Evolutionary conservation across 1,140 invertebrate genomes (phyloP).

Genomic region (Drosophila quadrilineata): DNA sequence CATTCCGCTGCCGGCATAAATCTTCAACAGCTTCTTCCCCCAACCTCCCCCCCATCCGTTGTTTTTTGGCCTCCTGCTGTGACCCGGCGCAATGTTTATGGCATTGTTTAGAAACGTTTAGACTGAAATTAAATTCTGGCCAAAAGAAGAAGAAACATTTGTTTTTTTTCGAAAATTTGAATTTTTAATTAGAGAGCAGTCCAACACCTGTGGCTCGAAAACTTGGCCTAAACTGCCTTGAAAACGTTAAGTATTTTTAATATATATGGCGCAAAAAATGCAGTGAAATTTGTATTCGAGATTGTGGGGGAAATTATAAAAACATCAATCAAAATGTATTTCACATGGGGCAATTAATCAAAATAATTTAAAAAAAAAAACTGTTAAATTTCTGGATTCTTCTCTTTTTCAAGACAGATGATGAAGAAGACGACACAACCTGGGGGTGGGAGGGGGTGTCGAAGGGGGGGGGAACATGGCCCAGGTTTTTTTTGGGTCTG

Average conservation of each 20-base stretch:
- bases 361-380: constrained; percentile 56
- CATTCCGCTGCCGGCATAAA: constrained; percentile 62
- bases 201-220: constrained; percentile 73
- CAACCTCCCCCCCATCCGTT: constrained; percentile 17
- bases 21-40: constrained; percentile 26
- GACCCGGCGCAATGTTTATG: too few relatives aligned
- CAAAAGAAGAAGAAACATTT: too few relatives aligned
- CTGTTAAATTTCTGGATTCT: constrained; percentile 53
- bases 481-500: constrained; percentile 29
- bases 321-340: constrained; percentile 70
- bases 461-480: constrained; percentile 8
- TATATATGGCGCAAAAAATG: constrained; percentile 5
- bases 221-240: too few relatives aligned
- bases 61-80: constrained; percentile 51
- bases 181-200: constrained; percentile 62
- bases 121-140: constrained; percentile 59
- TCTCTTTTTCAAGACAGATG: too few relatives aligned
- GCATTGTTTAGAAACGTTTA: constrained; percentile 74
- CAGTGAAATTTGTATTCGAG: constrained; percentile 1
- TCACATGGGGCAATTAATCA: constrained; percentile 66
- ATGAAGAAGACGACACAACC: not conserved
- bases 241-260: not conserved
- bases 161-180: too few relatives aligned
- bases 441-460: too few relatives aligned
- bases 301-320: constrained; percentile 60